Percentiles rank a stretch among this genome's conserved stretches.
Conservation (phyloP, 2,113 vertebrate genomes). For the Cacatua alba region DNA sequence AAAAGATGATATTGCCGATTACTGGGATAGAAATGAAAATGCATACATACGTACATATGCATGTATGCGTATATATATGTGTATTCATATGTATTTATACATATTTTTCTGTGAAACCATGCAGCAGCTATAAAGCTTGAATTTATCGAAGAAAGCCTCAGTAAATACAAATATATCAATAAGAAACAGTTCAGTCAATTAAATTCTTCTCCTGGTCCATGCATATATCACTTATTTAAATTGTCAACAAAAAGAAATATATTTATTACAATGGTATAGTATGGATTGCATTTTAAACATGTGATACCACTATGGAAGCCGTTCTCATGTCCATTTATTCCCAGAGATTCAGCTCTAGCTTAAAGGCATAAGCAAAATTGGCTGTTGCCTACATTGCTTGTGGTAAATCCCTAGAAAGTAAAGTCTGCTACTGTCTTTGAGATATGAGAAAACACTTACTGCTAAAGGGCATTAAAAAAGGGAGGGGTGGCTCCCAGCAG, state of each 20-base stretch:
- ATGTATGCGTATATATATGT: neutral
- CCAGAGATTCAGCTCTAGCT: neutral
- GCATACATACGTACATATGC: neutral
- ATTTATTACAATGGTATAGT: neutral
- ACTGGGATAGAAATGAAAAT: neutral
- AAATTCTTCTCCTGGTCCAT: neutral
- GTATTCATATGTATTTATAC: neutral
- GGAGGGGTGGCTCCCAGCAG: neutral
- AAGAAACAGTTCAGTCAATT: neutral
- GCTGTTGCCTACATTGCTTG: neutral
- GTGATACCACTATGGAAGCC: neutral
- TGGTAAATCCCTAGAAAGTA: neutral
- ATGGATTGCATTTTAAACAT: neutral
- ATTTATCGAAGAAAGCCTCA: neutral
- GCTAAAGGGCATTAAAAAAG: neutral
- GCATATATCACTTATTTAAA: neutral
- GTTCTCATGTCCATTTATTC: neutral
- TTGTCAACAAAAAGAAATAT: neutral
- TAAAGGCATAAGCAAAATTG: neutral
- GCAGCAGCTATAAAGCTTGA: neutral
- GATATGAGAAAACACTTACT: neutral
- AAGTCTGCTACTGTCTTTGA: neutral
- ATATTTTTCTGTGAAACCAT: neutral
- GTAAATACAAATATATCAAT: neutral
- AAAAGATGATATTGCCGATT: neutral